Percentiles rank a stretch among this genome's conserved stretches.
Conservation (phyloP, 2,797 vertebrate species). For the Brotula barbata region DNA sequence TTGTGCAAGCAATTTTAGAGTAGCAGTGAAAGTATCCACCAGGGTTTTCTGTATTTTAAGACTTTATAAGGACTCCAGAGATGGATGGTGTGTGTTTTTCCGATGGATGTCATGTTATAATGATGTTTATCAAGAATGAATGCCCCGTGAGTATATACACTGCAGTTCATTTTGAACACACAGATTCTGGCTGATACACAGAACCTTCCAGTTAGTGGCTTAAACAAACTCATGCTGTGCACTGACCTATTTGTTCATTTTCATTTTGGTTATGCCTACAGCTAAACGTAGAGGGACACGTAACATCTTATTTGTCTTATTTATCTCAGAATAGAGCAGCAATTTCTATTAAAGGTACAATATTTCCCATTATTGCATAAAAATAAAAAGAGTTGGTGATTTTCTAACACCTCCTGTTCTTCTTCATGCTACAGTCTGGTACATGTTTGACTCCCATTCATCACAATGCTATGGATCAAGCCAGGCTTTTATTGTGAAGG, state of each 20-base stretch:
- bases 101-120: conserved; percentile 18
- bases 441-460: no score
- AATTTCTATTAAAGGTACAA: conserved; percentile 3
- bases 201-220: background rate
- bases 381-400: conserved; percentile 3
- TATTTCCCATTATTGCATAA: background rate
- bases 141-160: background rate
- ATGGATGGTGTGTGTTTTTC: conserved; percentile 19
- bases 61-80: conserved; percentile 3
- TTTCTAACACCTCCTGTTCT: background rate
- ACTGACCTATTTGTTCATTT: conserved; percentile 32
- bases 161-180: background rate
- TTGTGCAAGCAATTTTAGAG: background rate
- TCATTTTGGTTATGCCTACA: conserved; percentile 14
- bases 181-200: conserved; percentile 14
- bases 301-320: conserved; percentile 1
- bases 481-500: no score
- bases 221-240: conserved; percentile 9
- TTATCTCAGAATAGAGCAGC: background rate
- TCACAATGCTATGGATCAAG: no score
- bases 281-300: conserved; percentile 4
- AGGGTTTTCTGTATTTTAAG: background rate
- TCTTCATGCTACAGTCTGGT: conserved; percentile 1
- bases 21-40: no score
- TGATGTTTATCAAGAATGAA: background rate